Evolutionary conservation across 2,888 invertebrate genomes (phyloP).

Genomic region (Chrysomela aeneicollis): DNA sequence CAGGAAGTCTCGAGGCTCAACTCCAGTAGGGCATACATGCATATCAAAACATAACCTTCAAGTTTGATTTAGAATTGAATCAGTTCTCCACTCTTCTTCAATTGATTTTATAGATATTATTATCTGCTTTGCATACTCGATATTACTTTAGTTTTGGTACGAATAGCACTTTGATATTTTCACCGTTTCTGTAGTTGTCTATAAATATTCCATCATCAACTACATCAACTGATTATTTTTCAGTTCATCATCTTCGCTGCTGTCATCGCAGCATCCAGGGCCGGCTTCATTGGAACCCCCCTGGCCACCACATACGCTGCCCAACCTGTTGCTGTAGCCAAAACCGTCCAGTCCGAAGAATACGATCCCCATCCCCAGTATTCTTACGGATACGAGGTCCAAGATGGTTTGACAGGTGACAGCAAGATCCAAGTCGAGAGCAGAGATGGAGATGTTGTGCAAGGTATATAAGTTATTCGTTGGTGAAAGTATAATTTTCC

Average conservation of each 20-base stretch:
- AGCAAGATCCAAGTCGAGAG: slow-evolving; percentile 70
- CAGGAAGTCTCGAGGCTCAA: too few species aligned
- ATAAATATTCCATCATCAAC: too few species aligned
- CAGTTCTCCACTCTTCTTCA: too few species aligned
- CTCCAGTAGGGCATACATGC: too few species aligned
- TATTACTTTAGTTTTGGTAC: too few species aligned
- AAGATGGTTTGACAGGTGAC: slow-evolving; percentile 67
- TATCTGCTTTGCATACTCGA: too few species aligned
- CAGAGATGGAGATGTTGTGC: slow-evolving; percentile 69
- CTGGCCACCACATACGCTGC: slow-evolving; percentile 37
- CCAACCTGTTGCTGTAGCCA: slow-evolving; percentile 61
- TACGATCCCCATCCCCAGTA: slow-evolving; percentile 63
- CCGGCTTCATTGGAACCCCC: slow-evolving; percentile 50
- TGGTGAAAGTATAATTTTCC: too few species aligned
- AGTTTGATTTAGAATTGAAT: too few species aligned
- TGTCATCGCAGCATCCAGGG: slow-evolving; percentile 46
- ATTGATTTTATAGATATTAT: too few species aligned
- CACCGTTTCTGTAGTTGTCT: too few species aligned
- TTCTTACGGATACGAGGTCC: slow-evolving; percentile 67
- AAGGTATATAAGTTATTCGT: slow-evolving; percentile 11
- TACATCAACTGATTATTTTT: slow-evolving; percentile 21
- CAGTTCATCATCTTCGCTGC: slow-evolving; percentile 49
- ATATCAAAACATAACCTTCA: too few species aligned
- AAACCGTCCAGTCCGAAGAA: slow-evolving; percentile 50
- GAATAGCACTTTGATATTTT: too few species aligned